Percentiles rank a stretch among this genome's conserved stretches.
phyloP scores from a whole-genome alignment of 2,797 vertebrate species.

The Cynopterus sphinx region DNA sequence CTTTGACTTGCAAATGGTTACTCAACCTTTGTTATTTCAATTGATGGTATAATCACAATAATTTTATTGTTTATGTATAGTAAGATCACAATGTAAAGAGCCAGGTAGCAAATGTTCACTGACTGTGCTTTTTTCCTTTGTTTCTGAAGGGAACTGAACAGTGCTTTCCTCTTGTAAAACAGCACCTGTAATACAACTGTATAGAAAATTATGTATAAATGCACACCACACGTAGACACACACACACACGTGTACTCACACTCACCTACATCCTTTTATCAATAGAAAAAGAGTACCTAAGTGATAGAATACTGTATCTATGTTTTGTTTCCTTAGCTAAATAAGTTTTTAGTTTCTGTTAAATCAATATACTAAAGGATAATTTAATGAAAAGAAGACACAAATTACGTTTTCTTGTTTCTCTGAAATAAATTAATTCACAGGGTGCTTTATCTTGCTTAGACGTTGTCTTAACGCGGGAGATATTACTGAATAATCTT shows the following conservation, averaged over 20 bases:
- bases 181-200: not conserved
- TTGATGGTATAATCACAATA: slow-evolving; percentile 63
- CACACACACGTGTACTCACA: too few relatives aligned
- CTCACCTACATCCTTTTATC: not conserved
- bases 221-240: too few relatives aligned
- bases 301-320: slow-evolving; percentile 17
- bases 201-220: not conserved
- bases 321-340: slow-evolving; percentile 75
- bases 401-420: slow-evolving; percentile 81
- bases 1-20: slow-evolving; percentile 27
- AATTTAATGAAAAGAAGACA: slow-evolving; percentile 83
- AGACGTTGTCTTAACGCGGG: slow-evolving; percentile 75
- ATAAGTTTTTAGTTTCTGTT: slow-evolving; percentile 72
- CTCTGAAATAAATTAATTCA: slow-evolving; percentile 81
- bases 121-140: not conserved
- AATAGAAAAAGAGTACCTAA: not conserved
- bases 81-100: slow-evolving; percentile 30
- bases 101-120: not conserved
- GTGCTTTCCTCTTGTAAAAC: slow-evolving; percentile 4
- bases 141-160: not conserved
- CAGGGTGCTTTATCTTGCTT: slow-evolving; percentile 81
- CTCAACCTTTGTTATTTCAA: slow-evolving; percentile 30
- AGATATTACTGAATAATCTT: slow-evolving; percentile 79
- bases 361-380: slow-evolving; percentile 80
- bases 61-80: slow-evolving; percentile 41